Base-by-base conservation (phyloP, 2,797 vertebrate species). In the Mormyrops boulengeri region DNA sequence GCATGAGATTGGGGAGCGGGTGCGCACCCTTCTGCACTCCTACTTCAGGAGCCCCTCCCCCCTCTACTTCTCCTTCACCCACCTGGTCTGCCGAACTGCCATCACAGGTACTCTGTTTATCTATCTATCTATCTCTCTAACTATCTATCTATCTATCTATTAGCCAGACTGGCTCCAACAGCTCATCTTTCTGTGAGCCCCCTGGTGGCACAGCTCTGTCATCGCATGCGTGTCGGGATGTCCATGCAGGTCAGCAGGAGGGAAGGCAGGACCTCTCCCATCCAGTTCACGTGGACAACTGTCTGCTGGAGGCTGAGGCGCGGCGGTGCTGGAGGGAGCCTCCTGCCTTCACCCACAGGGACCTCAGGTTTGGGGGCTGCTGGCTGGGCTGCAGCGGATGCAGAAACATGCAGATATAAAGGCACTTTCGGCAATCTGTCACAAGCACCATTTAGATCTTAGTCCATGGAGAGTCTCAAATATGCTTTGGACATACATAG, bases 201-300 rank as follows among this genome's bases (percentile, higher is more conserved):
- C 14, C 57, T 17, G 17, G 53, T 53, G 60, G 73, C 52, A 66
- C 41, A 44, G 53, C 26, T 22, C 17, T 38, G 66, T 34, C 12
- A 52, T 4, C 44, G 73, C 38, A 44, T 80, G 62, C 82, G 77
- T 84, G 69, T 41, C 8, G 6, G 41, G 88, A 4, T 7, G 2
- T 90, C 88, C 91, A 41, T 38, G 90, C 88, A 99, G 99, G 96
- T 2, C 94, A 98, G 88, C 98, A 99, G 93, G 97, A 97, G 53
- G 97, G 97, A 87, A 96, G 98, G 34, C 93, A 97, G 94, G 98
- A 99, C 91, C 95, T 98, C 87, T 99, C 98, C 94, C 98, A 99
- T 88, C 98, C 98, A 0, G 97, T 99, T 34, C 99, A 99, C 0
- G 98, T 98, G 84, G 99, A 99, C 94, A 99, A 99, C 93, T 99